Base-by-base conservation (phyloP, 2,797 vertebrate species). In the Rhabdophis nuchalis region DNA sequence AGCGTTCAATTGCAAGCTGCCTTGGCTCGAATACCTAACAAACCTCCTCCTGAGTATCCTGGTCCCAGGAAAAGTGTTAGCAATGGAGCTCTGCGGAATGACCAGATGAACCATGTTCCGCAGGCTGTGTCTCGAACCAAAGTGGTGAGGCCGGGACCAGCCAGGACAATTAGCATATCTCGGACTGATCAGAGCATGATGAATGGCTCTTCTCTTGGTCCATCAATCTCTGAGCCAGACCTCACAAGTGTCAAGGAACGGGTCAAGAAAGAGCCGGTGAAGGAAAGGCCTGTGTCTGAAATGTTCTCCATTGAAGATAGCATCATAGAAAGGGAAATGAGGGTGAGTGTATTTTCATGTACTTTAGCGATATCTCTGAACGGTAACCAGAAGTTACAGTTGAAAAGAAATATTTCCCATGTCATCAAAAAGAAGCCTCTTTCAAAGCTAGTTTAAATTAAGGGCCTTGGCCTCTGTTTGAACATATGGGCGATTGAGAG, bases 251-350 rank as follows among this genome's bases (percentile, higher is more conserved):
- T 99, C 92, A 99, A 99, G 97, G 99, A 99, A 96, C 95, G 99
- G 61, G 98, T 99, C 95, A 98, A 98, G 95, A 99, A 99, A 92
- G 99, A 99, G 86, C 99, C 99, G 0, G 98, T 99, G 86, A 99
- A 98, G 96, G 99, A 99, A 97, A 98, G 99, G 90, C 99, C 99
- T 0, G 99, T 99, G 91, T 99, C 99, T 0, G 99, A 99, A 96
- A 99, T 99, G 98, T 99, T 99, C 95, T 99, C 99, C 91, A 97
- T 99, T 16, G 98, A 99, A 93, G 99, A 99, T 96, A 99, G 98
- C 97, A 99, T 99, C 6, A 98, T 99, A 97, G 99, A 99, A 96
- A 97, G 98, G 95, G 99, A 99, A 96, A 98, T 99, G 95, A 98
- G 98, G 98, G 99, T 99, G 96, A 98, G 97, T 97, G 90, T 23